A percentile compares a stretch with the other conserved stretches of the same genome.
Evolutionary conservation across 2,113 vertebrate species (phyloP).

Genomic region (Arenaria interpres): DNA sequence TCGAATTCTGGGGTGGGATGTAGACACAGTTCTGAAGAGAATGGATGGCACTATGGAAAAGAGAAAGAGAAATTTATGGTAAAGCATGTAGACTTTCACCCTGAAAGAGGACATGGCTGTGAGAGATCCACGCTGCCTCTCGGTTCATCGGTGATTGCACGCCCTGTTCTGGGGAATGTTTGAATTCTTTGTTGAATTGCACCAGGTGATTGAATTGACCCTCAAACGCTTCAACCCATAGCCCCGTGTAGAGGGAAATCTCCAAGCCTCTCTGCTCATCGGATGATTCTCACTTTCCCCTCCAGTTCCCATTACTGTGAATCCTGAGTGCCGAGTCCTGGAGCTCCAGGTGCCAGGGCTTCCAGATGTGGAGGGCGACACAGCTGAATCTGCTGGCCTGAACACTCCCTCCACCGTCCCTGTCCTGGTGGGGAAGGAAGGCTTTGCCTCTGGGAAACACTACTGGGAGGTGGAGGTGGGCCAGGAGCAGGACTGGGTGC

Average conservation of each 20-base stretch:
- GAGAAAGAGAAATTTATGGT: neutral
- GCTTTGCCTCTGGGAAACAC: neutral
- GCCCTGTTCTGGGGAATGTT: neutral
- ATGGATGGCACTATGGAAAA: neutral
- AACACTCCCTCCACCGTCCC: neutral
- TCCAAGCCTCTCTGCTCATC: neutral
- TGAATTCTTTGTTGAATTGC: too few species aligned
- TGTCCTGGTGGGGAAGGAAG: neutral
- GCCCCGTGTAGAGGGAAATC: accelerated
- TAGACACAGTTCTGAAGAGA: neutral
- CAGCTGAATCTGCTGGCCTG: neutral
- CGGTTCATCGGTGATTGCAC: too few species aligned
- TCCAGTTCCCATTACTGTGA: neutral
- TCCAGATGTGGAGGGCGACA: neutral
- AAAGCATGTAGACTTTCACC: neutral
- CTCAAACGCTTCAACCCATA: accelerated
- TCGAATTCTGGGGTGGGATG: too few species aligned
- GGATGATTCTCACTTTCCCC: neutral
- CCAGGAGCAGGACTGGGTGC: neutral
- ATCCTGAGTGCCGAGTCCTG: neutral
- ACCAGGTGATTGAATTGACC: neutral
- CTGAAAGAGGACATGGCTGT: neutral
- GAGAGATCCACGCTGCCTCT: neutral
- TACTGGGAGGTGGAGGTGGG: neutral
- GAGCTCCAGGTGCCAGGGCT: neutral